Evolutionary conservation across 2,888 invertebrate genomes (phyloP), one percentile per base, ranked within the genome.

Genomic region (Ryuthela nishihirai): DNA sequence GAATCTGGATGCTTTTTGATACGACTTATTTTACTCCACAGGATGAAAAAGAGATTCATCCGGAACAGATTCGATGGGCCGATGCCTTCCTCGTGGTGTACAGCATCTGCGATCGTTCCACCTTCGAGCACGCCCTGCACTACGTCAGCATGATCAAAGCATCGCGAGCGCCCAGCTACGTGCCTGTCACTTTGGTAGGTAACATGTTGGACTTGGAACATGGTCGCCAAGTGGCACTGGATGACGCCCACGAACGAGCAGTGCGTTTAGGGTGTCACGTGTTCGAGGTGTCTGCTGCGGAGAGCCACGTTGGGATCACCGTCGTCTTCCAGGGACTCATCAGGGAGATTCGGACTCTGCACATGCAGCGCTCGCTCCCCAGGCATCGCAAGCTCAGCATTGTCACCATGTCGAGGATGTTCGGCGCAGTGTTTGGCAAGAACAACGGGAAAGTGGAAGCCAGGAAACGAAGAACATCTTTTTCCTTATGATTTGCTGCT

Each of bases 51-150:
- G 85, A 85, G 70, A 74, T 86, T 17, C 32, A 29, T 47, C 83
- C 84, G 67, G 85, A 86, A 69, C 86, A 87, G 73, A 79, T 86
- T 62, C 79, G 86, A 69, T 88, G 87, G 87, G 87, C 87, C 24
- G 88, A 88, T 70, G 87, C 87, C 0, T 87, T 87, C 72, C 85
- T 87, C 25, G 81, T 88, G 64, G 87, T 88, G 43, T 88, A 88
- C 76, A 86, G 86, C 39, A 85, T 88, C 39, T 85, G 85, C 70
- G 85, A 85, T 71, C 80, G 83, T 64, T 80, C 82, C 50, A 86
- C 86, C 67, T 88, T 88, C 74, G 23, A 12, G 10, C 24, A 47
- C 21, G 36, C 34, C 18, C 29, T 23, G 20, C 24, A 46, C 4
- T 36, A 15, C 18, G 15, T 46, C n/a, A 36, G 36, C 17, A 10